Percentiles rank a stretch among this genome's conserved stretches.
phyloP scores from a whole-genome alignment of 2,888 invertebrate genomes.

The Euphydryas editha region DNA sequence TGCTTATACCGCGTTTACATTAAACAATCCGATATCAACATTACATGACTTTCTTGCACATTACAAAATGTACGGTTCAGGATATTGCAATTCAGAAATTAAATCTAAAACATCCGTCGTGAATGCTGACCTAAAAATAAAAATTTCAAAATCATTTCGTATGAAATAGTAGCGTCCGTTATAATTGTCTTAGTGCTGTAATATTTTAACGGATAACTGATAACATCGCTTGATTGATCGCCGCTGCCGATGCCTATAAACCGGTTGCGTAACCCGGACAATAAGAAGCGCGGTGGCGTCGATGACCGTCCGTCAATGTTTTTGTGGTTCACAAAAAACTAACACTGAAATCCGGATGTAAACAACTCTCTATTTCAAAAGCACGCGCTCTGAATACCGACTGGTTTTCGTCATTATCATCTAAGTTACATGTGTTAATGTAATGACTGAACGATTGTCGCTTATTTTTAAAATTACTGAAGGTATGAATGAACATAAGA shows the following conservation, averaged over 20 bases:
- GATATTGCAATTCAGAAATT: too few species aligned
- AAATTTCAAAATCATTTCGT: neutral
- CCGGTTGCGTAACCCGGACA: constrained; percentile 20
- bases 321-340: constrained; percentile 41
- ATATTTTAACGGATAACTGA: neutral
- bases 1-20: neutral
- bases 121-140: neutral
- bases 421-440: neutral
- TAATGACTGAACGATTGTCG: neutral
- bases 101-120: too few species aligned
- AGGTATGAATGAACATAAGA: neutral
- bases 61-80: too few species aligned
- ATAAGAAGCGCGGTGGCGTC: constrained; percentile 14
- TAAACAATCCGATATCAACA: neutral
- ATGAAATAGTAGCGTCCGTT: neutral
- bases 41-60: neutral
- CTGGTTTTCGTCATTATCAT: neutral
- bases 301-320: constrained; percentile 25
- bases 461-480: neutral
- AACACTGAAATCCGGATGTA: constrained; percentile 46
- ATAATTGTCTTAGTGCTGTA: too few species aligned
- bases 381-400: constrained; percentile 16
- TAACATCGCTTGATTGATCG: neutral
- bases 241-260: neutral
- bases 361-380: constrained; percentile 51